Base-by-base conservation (phyloP, 1,140 invertebrate genomes). In the Dendroctonus valens region DNA sequence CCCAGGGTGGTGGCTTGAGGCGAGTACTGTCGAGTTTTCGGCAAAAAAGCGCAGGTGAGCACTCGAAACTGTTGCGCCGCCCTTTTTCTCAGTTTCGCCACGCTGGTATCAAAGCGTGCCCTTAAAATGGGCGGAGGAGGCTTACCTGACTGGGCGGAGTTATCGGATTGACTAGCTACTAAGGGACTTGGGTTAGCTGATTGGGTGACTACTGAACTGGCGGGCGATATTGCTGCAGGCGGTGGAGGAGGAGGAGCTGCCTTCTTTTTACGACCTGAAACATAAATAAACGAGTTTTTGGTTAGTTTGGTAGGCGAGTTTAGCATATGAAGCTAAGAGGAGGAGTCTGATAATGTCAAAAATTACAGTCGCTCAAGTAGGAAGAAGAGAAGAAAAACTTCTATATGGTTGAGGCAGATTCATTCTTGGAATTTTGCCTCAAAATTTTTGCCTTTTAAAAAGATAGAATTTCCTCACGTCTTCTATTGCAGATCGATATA, bases 241-340 rank as follows among this genome's bases (percentile, higher is more conserved):
- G 59, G 59, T 55, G 74, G 70, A 44, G 77, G 76, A 49, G 78
- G 78, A 40, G 62, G 62, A 37, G 77, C 75, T 11, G 77, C 73
- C 70, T 78, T 79, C 73, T 79, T 79, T 72, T 76, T 78, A 6
- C 76, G 76, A 67, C 74, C 76, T 79, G 54, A 60, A 75, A 73
- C 15, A 70, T 6, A 3, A 46, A 46, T 11, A 46, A 46, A 26
- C 26, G 3, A 2, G 26, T 26, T 26, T 26, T 26, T 26, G 26
- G 26, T 26, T 26, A 26, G 26, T 26, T 26, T n/a, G n/a, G n/a
- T n/a, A n/a, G n/a, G n/a, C n/a, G n/a, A n/a, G n/a, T n/a, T n/a
- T 26, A 1, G 26, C 26, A 26, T 26, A 26, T 26, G 1, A n/a
- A n/a, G n/a, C 1, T 26, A 1, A 26, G 26, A 3, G 26, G 26